Base-by-base conservation (phyloP, 2,888 invertebrate genomes). In the Luffia ferchaultella region DNA sequence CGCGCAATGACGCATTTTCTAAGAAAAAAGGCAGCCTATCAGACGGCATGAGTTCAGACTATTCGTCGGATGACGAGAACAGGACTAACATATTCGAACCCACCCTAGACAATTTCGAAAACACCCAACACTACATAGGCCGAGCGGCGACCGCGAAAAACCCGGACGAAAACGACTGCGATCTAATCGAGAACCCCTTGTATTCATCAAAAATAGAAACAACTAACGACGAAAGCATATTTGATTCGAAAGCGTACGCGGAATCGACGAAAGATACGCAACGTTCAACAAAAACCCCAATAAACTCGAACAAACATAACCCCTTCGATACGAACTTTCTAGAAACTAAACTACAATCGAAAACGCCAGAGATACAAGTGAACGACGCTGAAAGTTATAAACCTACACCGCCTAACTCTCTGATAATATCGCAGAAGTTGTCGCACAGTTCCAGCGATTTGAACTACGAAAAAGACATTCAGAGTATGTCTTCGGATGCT, bases 381-480 rank as follows among this genome's bases (percentile, higher is more conserved):
- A 78, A 82, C 30, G 50, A 59, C 1, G 67, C 84, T 0, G 59
- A 57, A 62, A 2, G 66, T 68, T 64, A 64, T 1, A 85, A 85
- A 54, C 70, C 72, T 0, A 67, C 72, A 16, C 89, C 87, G 15
- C 88, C 87, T 0, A 86, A 72, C 40, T 84, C 85, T 0, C 61
- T 90, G 3, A 67, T 86, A 54, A 63, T 90, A 1, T 76, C 86
- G 0, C 88, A 88, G 56, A 90, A 89, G 56, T 71, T 89, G 20
- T 90, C 91, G n/a, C 89, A 89, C 58, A 91, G 91, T 20, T 89
- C 90, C 0, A 88, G 87, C 5, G 90, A 90, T 60, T 86, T 91
- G 0, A 89, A 87, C 51, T 80, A 68, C 44, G 72, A 74, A 1
- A 57, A 56, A 47, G 57, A 62, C 7, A 54, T 55, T 1, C 46